Percentiles rank a stretch among this genome's conserved stretches.
Conservation (phyloP, 2,888 invertebrate genomes). For the Corbicula japonica region DNA sequence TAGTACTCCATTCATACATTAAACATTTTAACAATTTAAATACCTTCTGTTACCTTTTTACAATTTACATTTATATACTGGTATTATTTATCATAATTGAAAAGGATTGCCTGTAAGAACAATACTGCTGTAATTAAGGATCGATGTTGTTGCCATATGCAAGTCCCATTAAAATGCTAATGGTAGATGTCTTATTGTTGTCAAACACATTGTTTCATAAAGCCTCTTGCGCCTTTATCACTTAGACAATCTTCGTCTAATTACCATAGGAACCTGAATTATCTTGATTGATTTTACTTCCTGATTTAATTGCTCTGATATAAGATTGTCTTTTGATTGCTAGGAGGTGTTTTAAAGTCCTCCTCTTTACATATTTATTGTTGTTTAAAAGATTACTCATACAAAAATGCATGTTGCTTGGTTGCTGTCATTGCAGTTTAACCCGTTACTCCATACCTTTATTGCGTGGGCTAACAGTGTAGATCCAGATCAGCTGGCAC, state of each 20-base stretch:
- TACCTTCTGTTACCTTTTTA: no score
- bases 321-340: slow-evolving; percentile 29
- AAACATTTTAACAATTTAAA: no score
- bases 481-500: no score
- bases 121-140: no score
- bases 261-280: slow-evolving; percentile 62
- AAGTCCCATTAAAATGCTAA: slow-evolving; percentile 66
- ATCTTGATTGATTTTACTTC: slow-evolving; percentile 60
- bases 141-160: slow-evolving; percentile 47
- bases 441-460: no score
- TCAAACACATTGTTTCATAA: slow-evolving; percentile 45
- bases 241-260: slow-evolving; percentile 54
- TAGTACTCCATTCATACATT: no score
- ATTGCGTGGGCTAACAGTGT: no score
- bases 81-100: no score
- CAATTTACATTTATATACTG: no score
- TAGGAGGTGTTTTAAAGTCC: slow-evolving; percentile 24
- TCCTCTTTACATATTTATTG: slow-evolving; percentile 33
- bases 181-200: slow-evolving; percentile 36
- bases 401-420: slow-evolving; percentile 9
- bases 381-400: slow-evolving; percentile 6
- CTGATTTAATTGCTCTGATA: slow-evolving; percentile 30
- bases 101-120: no score
- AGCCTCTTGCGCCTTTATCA: slow-evolving; percentile 33
- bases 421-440: no score